Conservation (phyloP, 2,888 invertebrate species). For the Heliconius charithonia region DNA sequence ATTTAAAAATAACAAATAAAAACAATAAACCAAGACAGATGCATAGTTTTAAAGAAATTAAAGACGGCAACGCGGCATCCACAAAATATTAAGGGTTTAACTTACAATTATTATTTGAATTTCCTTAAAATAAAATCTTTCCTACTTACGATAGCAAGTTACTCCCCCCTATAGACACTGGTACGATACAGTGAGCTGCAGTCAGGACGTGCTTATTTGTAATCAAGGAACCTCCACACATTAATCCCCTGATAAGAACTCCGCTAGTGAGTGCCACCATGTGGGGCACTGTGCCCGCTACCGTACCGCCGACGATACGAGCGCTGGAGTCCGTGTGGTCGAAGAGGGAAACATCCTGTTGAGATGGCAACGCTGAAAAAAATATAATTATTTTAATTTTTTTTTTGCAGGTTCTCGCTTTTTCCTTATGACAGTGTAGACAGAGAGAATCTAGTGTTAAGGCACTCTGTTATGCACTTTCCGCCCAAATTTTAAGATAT, state of each 20-base stretch:
- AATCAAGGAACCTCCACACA: constrained; percentile 37
- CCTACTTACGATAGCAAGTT: constrained; percentile 48
- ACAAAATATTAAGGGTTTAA: no score
- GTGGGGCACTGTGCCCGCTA: constrained; percentile 7
- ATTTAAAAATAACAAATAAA: no score
- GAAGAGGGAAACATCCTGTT: constrained; percentile 4
- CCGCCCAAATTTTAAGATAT: no score
- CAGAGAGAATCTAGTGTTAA: neutral
- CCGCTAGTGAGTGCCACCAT: constrained; percentile 31
- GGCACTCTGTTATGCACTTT: no score
- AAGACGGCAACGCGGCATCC: no score
- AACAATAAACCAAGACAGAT: no score
- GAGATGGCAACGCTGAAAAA: neutral
- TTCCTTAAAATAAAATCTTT: neutral
- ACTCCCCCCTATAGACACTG: constrained; percentile 41
- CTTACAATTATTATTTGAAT: no score
- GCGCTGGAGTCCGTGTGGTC: constrained; percentile 5
- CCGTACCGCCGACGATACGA: constrained; percentile 7
- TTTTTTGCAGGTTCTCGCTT: no score
- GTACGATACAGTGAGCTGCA: constrained; percentile 51
- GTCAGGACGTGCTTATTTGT: constrained; percentile 16
- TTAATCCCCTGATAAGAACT: neutral
- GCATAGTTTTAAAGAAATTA: no score
- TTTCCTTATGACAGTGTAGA: neutral
- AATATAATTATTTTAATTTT: neutral